Evolutionary conservation across 2,888 invertebrate species (phyloP), one percentile per base, ranked within the genome.

Genomic region (Pterobdella sp.): DNA sequence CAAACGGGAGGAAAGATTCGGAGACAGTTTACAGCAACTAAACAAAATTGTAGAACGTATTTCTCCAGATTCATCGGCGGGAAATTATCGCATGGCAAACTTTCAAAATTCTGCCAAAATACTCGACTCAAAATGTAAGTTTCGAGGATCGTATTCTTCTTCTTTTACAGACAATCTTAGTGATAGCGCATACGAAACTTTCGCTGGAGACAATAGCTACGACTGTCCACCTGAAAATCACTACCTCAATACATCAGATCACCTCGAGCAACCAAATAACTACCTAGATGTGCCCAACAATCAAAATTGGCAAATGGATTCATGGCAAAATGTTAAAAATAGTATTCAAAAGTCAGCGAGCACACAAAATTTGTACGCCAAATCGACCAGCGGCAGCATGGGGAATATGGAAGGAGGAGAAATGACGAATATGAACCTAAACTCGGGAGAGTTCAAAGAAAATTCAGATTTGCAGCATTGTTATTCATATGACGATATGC

Each of bases 21-120:
- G 71, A 22, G 69, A 71, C 71, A 74, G 74, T 49, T 60, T 74
- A 18, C 69, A 70, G 1, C 71, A 74, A 37, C 71, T 74, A 49
- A 74, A 74, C 67, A 74, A 71, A 42, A 74, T 74, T 29, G 74
- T 74, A 1, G 74, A 74, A 31, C 52, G 74, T 26, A 74, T 74
- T 66, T 70, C 74, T 29, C 74, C 74, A 22, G 71, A 74, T 35
- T 63, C 63, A 34, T 71, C 71, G 2, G 71, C 35, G 22, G 63
- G n/a, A 4, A 35, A 34, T 34, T 56, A 56, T 26, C 60, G 60
- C 60, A 56, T 56, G 60, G 60, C n/a, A 22, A 3, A 22, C n/a
- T 71, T 63, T 52, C 71, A 56, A n/a, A 52, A 2, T 26, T n/a
- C 35, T 31, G 63, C 31, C 29, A 70, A 56, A 35, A 29, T 35